Percentiles rank a stretch among this genome's conserved stretches.
These are phyloP conservation scores for Epinotia nisella DNA, from an alignment of 2,888 invertebrate species.

Conservation along the genomic window DNA sequence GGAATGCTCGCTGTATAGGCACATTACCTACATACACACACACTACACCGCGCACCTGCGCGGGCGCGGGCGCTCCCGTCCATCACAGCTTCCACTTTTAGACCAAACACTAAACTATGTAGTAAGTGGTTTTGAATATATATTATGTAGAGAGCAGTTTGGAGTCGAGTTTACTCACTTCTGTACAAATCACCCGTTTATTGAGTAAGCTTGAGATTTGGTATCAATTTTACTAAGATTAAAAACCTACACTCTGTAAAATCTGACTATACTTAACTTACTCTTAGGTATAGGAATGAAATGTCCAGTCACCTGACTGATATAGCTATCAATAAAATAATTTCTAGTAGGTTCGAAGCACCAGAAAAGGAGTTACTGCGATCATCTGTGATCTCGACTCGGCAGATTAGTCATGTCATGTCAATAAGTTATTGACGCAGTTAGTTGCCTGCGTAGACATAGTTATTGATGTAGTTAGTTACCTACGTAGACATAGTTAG, in stretches of 20 bases:
- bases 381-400: background rate
- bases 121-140: background rate
- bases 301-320: background rate
- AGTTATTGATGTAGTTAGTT: too few relatives aligned
- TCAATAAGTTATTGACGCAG: too few relatives aligned
- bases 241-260: background rate
- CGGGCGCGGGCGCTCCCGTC: background rate
- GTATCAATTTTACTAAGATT: background rate
- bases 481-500: too few relatives aligned
- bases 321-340: too few relatives aligned
- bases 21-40: background rate
- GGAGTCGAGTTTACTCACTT: background rate
- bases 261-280: too few relatives aligned
- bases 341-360: too few relatives aligned
- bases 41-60: background rate
- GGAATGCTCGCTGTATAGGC: background rate
- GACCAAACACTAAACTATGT: background rate
- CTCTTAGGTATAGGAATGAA: background rate
- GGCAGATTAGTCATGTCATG: background rate
- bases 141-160: background rate
- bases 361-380: too few relatives aligned
- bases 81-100: constrained; percentile 25
- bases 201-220: background rate
- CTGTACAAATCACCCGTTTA: background rate
- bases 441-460: too few relatives aligned